These are phyloP conservation scores for Apodemia hepburni DNA, from an alignment of 2,888 invertebrate species.

Conservation along the genomic window DNA sequence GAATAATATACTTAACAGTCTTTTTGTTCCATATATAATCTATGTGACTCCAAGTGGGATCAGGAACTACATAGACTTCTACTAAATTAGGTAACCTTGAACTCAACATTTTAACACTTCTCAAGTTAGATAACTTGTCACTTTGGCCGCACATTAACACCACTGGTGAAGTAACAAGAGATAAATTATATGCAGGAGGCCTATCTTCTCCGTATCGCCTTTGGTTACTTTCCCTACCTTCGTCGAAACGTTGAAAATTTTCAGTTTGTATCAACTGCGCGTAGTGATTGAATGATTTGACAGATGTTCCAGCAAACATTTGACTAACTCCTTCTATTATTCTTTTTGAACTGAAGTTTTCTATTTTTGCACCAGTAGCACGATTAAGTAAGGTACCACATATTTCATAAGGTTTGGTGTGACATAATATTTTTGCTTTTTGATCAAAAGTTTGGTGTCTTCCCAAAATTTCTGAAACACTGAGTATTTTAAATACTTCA, in stretches of 20 bases:
- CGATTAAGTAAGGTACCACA: no score
- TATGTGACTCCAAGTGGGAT: conserved; percentile 17
- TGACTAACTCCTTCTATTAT: conserved; percentile 7
- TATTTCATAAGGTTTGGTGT: no score
- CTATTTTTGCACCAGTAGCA: no score
- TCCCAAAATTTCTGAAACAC: neutral
- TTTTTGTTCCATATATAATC: no score
- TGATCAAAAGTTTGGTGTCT: no score
- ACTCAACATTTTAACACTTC: conserved; percentile 38
- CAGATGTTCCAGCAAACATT: neutral
- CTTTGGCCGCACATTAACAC: conserved; percentile 40
- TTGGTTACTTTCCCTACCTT: conserved; percentile 5
- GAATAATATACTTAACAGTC: conserved; percentile 29
- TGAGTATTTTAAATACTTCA: neutral
- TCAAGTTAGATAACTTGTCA: conserved; percentile 40
- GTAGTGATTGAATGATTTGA: conserved; percentile 11
- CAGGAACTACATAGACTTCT: conserved; percentile 26
- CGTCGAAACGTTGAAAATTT: conserved; percentile 18
- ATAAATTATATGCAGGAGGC: conserved; percentile 45
- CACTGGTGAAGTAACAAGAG: conserved; percentile 39
- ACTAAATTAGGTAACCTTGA: conserved; percentile 40
- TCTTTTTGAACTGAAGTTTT: neutral
- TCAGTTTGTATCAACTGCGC: conserved; percentile 9
- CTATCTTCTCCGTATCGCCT: conserved; percentile 1
- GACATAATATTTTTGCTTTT: no score